phyloP scores from a whole-genome alignment of 2,113 vertebrate genomes.

The Macrotis lagotis region DNA sequence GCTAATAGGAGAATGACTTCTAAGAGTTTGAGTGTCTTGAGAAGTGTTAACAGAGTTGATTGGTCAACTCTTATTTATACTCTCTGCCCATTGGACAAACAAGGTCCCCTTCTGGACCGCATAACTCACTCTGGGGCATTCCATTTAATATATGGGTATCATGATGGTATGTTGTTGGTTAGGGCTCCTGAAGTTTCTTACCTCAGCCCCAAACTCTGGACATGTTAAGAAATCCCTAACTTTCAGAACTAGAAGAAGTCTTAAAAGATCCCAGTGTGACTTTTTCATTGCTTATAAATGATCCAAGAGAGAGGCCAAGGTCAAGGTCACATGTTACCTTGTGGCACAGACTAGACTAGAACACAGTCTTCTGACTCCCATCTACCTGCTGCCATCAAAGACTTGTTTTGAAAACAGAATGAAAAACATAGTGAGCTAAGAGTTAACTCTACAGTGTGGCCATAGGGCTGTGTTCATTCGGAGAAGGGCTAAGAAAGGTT shows the following conservation, averaged over 20 bases:
- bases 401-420: conserved; percentile 11
- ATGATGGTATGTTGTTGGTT: neutral
- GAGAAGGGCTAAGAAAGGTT: conserved; percentile 7
- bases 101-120: neutral
- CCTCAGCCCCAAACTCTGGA: too few relatives aligned
- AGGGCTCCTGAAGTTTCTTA: neutral
- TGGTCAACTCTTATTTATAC: neutral
- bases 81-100: neutral
- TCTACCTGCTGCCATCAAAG: neutral
- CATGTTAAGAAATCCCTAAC: too few relatives aligned
- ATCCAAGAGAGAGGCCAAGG: neutral
- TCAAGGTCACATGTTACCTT: neutral
- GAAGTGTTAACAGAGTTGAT: neutral
- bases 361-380: neutral
- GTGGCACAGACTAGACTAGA: neutral
- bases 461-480: conserved; percentile 11
- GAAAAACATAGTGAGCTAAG: conserved; percentile 2
- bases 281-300: neutral
- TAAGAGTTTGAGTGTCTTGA: neutral
- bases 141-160: neutral
- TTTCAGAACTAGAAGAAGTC: neutral
- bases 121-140: too few relatives aligned
- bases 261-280: conserved; percentile 2
- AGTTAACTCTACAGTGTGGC: neutral
- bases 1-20: neutral